phyloP scores from a whole-genome alignment of 2,888 invertebrate genomes.

The Acronicta leporina region DNA sequence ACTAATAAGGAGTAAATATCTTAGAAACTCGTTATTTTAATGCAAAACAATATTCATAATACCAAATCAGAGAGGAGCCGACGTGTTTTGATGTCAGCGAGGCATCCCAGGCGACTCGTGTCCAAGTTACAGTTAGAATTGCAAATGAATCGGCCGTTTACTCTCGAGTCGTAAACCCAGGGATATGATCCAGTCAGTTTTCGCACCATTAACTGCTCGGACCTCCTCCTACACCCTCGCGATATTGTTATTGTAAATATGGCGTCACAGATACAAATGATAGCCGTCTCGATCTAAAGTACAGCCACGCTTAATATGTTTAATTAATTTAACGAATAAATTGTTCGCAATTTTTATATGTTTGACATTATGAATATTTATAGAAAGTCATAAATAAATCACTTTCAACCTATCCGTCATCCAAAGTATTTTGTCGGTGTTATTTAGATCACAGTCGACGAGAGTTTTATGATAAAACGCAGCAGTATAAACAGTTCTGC shows the following conservation, averaged over 20 bases:
- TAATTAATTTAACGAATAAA: conserved; percentile 24
- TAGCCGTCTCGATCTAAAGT: conserved; percentile 20
- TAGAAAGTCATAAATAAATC: conserved; percentile 42
- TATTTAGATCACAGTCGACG: conserved; percentile 49
- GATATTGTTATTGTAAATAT: conserved; percentile 79
- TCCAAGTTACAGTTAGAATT: conserved; percentile 85
- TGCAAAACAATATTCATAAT: conserved; percentile 49
- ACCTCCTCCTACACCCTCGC: conserved; percentile 75
- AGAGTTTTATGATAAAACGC: conserved; percentile 56
- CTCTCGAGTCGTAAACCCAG: conserved; percentile 85
- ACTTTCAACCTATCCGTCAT: conserved; percentile 41
- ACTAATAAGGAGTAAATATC: conserved; percentile 23
- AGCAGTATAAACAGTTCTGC: conserved; percentile 49
- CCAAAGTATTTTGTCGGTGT: conserved; percentile 38
- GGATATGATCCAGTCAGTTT: conserved; percentile 89
- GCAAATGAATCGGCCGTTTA: conserved; percentile 89
- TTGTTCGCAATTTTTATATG: conserved; percentile 1
- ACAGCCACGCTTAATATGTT: conserved; percentile 9
- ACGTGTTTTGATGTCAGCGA: conserved; percentile 50
- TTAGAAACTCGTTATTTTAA: conserved; percentile 42
- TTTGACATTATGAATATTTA: conserved; percentile 26
- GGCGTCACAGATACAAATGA: conserved; percentile 51
- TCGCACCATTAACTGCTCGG: conserved; percentile 87
- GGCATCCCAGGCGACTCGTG: conserved; percentile 65
- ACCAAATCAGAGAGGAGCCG: conserved; percentile 52